Evolutionary conservation across 2,797 vertebrate genomes (phyloP), one percentile per base, ranked within the genome.

Genomic region (Fistularia commersonii): DNA sequence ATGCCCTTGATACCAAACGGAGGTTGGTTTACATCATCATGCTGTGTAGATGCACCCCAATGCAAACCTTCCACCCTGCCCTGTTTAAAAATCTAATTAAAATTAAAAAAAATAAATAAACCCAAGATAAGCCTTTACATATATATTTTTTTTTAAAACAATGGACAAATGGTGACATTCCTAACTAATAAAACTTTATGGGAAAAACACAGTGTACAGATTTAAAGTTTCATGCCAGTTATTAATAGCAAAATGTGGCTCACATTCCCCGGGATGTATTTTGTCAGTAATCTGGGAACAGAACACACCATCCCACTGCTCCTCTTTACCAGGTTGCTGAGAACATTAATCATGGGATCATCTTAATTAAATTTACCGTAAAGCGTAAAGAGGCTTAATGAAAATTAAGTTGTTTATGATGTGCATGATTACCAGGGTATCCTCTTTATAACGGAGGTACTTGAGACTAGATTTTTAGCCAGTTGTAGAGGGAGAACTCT

Each of bases 371-470:
- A 81, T 80, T 69, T 63, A 70, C 66, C 67, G 60, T 77, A 71
- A 77, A 78, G 69, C 45, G 46, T 79, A 65, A 80, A 76, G 67
- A 66, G 48, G 54, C 77, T 73, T 80, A 80, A 85, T 85, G 79
- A 82, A 83, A 83, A 87, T 81, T 38, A 83, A 72, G 72, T 75
- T 82, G 80, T 86, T 86, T 82, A 79, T 76, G 64, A 81, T 80
- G 69, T 54, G 72, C 76, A 61, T 81, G 83, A 86, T 85, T 78
- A 78, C 69, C 47, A 74, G 66, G 65, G 64, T 67, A 77, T 69
- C 62, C 48, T 57, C 57, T 69, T 54, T 73, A 69, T 66, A 61
- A 43, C 55, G 50, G 41, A 63, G 49, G 54, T 46, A 51, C 51
- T 55, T 40, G 44, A 56, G 52, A 76, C 64, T 65, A 45, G 44